These are phyloP conservation scores for Alligator sinensis DNA, from an alignment of 2,113 vertebrate genomes.

Conservation along the genomic window DNA sequence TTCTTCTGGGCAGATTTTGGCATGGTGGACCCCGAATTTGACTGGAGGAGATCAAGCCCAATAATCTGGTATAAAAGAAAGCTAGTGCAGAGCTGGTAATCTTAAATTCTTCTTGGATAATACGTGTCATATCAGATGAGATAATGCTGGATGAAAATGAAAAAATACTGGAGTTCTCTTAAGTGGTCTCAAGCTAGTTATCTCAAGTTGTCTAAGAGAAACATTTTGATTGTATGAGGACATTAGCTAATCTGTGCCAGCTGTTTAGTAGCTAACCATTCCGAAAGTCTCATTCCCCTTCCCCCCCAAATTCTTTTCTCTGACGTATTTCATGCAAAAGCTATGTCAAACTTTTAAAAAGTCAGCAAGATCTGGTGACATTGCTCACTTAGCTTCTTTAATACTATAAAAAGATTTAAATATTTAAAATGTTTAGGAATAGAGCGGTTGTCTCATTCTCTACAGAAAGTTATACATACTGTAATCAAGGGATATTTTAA, in stretches of 20 bases:
- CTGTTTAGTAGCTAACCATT: slow-evolving; percentile 54
- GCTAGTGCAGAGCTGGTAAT: neutral
- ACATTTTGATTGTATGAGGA: slow-evolving; percentile 75
- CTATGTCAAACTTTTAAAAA: slow-evolving; percentile 48
- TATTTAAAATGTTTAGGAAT: neutral
- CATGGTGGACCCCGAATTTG: neutral
- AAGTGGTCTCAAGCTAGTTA: slow-evolving; percentile 54
- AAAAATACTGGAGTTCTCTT: slow-evolving; percentile 20
- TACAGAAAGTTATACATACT: neutral
- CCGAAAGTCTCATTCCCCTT: slow-evolving; percentile 36
- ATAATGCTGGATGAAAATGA: slow-evolving; percentile 57
- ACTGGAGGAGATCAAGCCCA: neutral
- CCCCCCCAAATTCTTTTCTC: slow-evolving; percentile 11
- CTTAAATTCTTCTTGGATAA: slow-evolving; percentile 33
- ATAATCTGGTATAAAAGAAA: slow-evolving; percentile 13
- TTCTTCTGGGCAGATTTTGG: neutral
- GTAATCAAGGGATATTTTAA: neutral
- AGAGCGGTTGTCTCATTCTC: neutral
- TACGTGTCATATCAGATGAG: slow-evolving; percentile 53
- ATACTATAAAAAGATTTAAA: neutral
- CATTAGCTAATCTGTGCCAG: slow-evolving; percentile 70
- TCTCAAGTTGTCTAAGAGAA: slow-evolving; percentile 64
- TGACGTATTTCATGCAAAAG: slow-evolving; percentile 67
- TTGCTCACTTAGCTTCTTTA: slow-evolving; percentile 1
- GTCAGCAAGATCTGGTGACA: slow-evolving; percentile 34